Evolutionary conservation across 1,140 invertebrate genomes (phyloP).

Genomic region (Mesaphorura yosii): DNA sequence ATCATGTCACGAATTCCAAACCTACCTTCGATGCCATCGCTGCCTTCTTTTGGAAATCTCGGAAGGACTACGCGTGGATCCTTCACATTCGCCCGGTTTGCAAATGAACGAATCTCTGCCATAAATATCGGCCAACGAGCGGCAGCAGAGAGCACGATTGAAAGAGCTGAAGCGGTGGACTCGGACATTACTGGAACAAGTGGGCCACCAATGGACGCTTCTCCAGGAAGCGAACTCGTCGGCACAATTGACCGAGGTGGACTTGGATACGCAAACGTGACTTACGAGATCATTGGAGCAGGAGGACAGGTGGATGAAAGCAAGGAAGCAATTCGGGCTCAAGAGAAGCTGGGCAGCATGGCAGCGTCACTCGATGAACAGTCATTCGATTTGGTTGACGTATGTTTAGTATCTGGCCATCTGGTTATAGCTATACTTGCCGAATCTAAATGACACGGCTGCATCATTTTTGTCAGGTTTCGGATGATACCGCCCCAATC

Average conservation of each 20-base stretch:
- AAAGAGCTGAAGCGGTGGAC: slow-evolving; percentile 25
- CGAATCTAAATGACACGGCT: too few relatives aligned
- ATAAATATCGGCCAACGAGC: slow-evolving; percentile 24
- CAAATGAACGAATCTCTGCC: slow-evolving; percentile 25
- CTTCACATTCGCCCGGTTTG: slow-evolving; percentile 27
- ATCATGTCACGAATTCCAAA: slow-evolving; percentile 2
- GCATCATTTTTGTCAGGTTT: too few relatives aligned
- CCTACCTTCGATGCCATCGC: neutral
- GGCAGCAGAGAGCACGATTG: slow-evolving; percentile 1
- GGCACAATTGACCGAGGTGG: slow-evolving; percentile 5
- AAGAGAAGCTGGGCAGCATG: too few relatives aligned
- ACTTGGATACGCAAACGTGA: slow-evolving; percentile 18
- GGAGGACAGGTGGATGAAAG: slow-evolving; percentile 1
- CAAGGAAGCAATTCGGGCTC: neutral
- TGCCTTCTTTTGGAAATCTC: too few relatives aligned
- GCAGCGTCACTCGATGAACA: too few relatives aligned
- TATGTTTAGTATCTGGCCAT: neutral
- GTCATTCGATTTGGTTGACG: slow-evolving; percentile 14
- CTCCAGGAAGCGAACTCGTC: too few relatives aligned
- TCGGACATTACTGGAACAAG: slow-evolving; percentile 7
- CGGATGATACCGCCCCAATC: too few relatives aligned
- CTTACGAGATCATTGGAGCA: slow-evolving; percentile 13
- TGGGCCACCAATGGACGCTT: too few relatives aligned
- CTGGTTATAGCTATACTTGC: too few relatives aligned
- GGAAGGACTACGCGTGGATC: slow-evolving; percentile 13